Conservation (phyloP, 2,888 invertebrate genomes). For the Choreutis nemorana region DNA sequence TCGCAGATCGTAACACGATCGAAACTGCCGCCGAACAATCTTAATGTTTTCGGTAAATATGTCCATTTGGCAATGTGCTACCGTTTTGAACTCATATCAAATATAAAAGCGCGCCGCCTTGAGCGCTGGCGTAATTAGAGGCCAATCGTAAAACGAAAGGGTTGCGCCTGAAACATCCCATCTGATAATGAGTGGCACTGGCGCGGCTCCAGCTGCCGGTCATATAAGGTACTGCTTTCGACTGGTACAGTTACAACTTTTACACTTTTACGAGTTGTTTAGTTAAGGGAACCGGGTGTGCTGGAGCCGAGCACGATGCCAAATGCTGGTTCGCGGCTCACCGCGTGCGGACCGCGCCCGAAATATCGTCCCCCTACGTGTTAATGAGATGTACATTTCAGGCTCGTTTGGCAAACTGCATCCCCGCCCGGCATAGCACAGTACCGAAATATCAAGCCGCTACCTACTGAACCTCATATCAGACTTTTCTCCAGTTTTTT, state of each 20-base stretch:
- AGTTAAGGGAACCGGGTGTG: constrained; percentile 53
- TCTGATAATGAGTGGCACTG: constrained; percentile 64
- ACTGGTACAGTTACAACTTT: constrained; percentile 61
- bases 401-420: constrained; percentile 43
- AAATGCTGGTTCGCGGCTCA: constrained; percentile 64
- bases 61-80: constrained; percentile 51
- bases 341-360: constrained; percentile 46
- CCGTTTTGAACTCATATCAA: constrained; percentile 34
- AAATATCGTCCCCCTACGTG: constrained; percentile 49
- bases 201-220: constrained; percentile 56
- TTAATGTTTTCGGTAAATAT: constrained; percentile 55
- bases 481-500: no score
- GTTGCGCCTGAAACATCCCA: constrained; percentile 54
- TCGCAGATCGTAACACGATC: constrained; percentile 34
- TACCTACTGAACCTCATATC: no score
- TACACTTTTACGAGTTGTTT: constrained; percentile 67
- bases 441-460: constrained; percentile 22
- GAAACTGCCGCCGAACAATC: constrained; percentile 33
- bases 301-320: constrained; percentile 44
- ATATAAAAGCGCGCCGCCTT: constrained; percentile 55
- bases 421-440: constrained; percentile 15
- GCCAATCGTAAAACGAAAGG: constrained; percentile 66
- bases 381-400: constrained; percentile 54
- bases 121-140: constrained; percentile 61
- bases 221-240: constrained; percentile 54